A percentile compares a stretch with the other conserved stretches of the same genome.
Conservation (phyloP, 2,113 vertebrate genomes). For the Sialia sialis region DNA sequence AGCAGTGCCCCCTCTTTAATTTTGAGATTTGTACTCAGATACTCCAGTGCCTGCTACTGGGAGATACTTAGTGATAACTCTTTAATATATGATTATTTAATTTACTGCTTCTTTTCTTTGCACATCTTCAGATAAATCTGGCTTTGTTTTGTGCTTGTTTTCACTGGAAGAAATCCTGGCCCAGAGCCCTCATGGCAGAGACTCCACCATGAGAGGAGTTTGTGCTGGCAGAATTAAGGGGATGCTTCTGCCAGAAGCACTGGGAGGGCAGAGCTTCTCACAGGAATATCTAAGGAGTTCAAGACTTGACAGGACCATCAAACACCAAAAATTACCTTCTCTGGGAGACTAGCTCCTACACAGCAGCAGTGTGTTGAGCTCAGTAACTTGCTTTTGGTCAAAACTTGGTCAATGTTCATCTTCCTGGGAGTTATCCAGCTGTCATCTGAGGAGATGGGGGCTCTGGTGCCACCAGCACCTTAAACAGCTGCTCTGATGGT, state of each 20-base stretch:
- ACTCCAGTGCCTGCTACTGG: accelerated
- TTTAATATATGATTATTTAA: neutral
- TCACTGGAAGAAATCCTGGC: neutral
- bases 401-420: neutral
- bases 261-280: neutral
- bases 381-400: neutral
- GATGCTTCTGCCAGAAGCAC: neutral
- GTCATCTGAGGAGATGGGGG: neutral
- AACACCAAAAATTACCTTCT: neutral
- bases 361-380: neutral
- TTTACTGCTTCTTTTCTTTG: neutral
- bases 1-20: neutral
- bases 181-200: neutral
- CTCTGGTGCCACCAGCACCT: neutral
- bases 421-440: neutral
- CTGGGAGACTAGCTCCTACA: neutral
- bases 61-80: neutral
- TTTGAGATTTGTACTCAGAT: neutral
- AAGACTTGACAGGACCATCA: neutral
- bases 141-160: neutral
- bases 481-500: neutral
- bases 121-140: neutral
- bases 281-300: neutral
- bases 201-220: neutral
- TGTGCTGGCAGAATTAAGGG: neutral